Percentiles rank a stretch among this genome's conserved stretches.
Evolutionary conservation across 1,140 invertebrate genomes (phyloP).

Genomic region (Drosophila nigrodunni): DNA sequence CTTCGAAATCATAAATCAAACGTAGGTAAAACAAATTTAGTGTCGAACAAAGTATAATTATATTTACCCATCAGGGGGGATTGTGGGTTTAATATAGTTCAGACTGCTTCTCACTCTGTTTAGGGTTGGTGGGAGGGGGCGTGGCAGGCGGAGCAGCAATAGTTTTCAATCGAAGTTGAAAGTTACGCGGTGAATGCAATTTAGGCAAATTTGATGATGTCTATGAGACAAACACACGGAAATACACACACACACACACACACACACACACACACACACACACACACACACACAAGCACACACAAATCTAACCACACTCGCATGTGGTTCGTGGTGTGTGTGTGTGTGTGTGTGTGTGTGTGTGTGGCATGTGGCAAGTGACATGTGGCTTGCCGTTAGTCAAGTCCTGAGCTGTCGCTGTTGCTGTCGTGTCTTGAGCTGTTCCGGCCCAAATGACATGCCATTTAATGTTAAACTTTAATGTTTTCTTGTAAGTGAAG

Average conservation of each 20-base stretch:
- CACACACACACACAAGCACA: constrained; percentile 25
- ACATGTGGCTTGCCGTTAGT: constrained; percentile 57
- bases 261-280: constrained; percentile 28
- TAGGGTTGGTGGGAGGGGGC: too few species aligned
- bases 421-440: constrained; percentile 51
- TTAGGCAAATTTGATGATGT: constrained; percentile 73
- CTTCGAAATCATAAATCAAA: background rate
- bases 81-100: background rate
- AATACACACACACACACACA: constrained; percentile 28
- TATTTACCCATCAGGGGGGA: background rate
- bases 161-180: constrained; percentile 62
- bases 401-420: constrained; percentile 35
- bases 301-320: constrained; percentile 38
- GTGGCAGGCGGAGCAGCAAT: background rate
- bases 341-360: background rate
- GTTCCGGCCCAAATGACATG: constrained; percentile 76
- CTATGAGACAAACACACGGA: constrained; percentile 34
- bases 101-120: background rate
- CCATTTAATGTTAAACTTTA: constrained; percentile 83
- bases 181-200: constrained; percentile 60
- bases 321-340: constrained; percentile 16
- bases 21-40: background rate
- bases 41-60: constrained; percentile 1
- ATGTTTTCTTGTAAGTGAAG: constrained; percentile 82
- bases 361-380: constrained; percentile 49